Evolutionary conservation across 2,888 invertebrate genomes (phyloP).

Genomic region (Clusia tigrina): DNA sequence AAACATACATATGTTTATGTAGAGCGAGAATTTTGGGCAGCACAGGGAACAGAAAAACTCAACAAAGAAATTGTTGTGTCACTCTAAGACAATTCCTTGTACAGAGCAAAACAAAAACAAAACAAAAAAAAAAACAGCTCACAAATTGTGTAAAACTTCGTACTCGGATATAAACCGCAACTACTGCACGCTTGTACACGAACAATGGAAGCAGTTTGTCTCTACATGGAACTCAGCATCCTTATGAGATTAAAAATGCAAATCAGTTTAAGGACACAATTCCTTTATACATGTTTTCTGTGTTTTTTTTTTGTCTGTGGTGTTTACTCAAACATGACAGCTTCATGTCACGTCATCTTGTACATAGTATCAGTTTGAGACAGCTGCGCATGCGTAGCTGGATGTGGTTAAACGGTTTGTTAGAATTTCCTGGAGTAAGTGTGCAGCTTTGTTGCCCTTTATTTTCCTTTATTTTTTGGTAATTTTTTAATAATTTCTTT

Average conservation of each 20-base stretch:
- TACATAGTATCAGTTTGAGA: constrained; percentile 11
- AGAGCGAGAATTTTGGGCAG: constrained; percentile 34
- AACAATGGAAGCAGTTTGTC: neutral
- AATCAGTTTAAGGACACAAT: constrained; percentile 48
- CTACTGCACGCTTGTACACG: constrained; percentile 21
- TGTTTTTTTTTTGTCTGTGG: constrained; percentile 11
- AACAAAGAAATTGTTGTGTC: constrained; percentile 34
- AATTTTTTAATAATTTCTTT: constrained; percentile 16
- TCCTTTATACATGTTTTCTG: neutral
- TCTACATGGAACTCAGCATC: constrained; percentile 42
- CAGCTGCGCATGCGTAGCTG: constrained; percentile 37
- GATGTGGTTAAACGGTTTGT: neutral
- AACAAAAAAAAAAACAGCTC: constrained; percentile 25
- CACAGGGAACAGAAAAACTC: constrained; percentile 1
- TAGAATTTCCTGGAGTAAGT: constrained; percentile 30
- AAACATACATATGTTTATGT: constrained; percentile 52
- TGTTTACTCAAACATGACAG: constrained; percentile 55
- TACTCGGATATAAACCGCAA: neutral
- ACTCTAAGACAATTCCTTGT: constrained; percentile 35
- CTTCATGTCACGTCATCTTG: constrained; percentile 43
- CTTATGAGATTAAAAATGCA: constrained; percentile 62
- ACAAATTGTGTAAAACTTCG: neutral
- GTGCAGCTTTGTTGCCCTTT: constrained; percentile 43
- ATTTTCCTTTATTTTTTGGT: constrained; percentile 44
- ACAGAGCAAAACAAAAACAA: neutral